A percentile compares a stretch with the other conserved stretches of the same genome.
Conservation (phyloP, 2,797 vertebrate genomes). For the Bradypodion ventrale region DNA sequence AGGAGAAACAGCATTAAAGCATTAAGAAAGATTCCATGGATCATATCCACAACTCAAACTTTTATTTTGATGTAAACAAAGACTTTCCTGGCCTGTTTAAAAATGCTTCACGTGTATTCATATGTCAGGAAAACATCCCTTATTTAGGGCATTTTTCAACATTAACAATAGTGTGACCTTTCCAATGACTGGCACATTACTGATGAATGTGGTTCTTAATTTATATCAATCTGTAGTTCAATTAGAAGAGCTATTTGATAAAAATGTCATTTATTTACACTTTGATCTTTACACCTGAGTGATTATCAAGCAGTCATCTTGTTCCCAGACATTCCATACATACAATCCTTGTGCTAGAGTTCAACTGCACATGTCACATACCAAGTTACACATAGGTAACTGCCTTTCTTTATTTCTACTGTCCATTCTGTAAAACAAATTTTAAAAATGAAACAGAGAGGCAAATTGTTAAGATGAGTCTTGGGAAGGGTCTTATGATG, state of each 20-base stretch:
- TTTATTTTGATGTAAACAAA: slow-evolving; percentile 53
- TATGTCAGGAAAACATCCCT: slow-evolving; percentile 45
- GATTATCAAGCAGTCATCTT: slow-evolving; percentile 79
- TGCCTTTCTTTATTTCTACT: slow-evolving; percentile 55
- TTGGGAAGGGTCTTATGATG: slow-evolving; percentile 37
- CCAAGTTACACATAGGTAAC: slow-evolving; percentile 61
- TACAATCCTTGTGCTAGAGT: slow-evolving; percentile 65
- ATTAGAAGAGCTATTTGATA: slow-evolving; percentile 76
- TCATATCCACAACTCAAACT: slow-evolving; percentile 50
- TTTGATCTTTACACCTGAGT: slow-evolving; percentile 79
- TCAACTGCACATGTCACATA: slow-evolving; percentile 59
- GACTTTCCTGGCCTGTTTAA: slow-evolving; percentile 50
- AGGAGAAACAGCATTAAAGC: slow-evolving; percentile 67
- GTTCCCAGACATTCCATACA: slow-evolving; percentile 75
- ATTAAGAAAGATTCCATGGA: slow-evolving; percentile 64
- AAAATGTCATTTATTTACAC: slow-evolving; percentile 79
- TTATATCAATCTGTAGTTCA: slow-evolving; percentile 72
- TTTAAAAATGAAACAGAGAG: neutral
- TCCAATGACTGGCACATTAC: slow-evolving; percentile 67
- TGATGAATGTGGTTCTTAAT: slow-evolving; percentile 72
- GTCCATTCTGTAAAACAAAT: slow-evolving; percentile 56
- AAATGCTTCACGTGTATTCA: slow-evolving; percentile 55
- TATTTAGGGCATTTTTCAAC: slow-evolving; percentile 41
- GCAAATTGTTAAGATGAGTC: slow-evolving; percentile 19
- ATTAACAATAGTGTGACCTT: slow-evolving; percentile 42